Evolutionary conservation across 2,113 vertebrate genomes (phyloP), one percentile per base, ranked within the genome.

Genomic region (Pollachius pollachius): DNA sequence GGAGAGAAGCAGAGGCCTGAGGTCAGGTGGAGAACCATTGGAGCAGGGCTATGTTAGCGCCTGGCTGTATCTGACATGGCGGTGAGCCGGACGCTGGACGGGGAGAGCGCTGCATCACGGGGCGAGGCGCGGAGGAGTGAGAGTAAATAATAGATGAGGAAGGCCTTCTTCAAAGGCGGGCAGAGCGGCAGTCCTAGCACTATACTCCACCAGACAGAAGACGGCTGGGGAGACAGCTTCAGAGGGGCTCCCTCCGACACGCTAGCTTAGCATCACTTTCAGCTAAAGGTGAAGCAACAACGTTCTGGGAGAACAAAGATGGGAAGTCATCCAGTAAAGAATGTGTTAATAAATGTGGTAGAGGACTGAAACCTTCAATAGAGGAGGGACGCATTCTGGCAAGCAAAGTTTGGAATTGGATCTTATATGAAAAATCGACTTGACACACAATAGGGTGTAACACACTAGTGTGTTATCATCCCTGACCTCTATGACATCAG

Each of bases 141-240:
- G 72, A 48, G 66, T 81, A 25, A 86, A 87, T 88, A 86, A 88
- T 85, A 80, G 71, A 89, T 88, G 52, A 64, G 59, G 70, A 61
- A 65, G 61, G 63, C 76, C 71, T 65, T 73, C 71, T 65, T 71
- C 76, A 88, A 87, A 84, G 67, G 70, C 62, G 58, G 0, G 37
- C 68, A 56, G 72, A 86, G 64, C 63, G 78, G 71, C 65, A 83
- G 69, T 69, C 69, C 65, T 74, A 21, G 8, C 23, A n/a, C 17
- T 41, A 15, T 21, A 34, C 63, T 57, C 65, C 6, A 34, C 41
- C 54, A 48, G 58, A 34, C 15, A 25, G 18, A 23, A 8, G 18
- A 52, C 6, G n/a, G 13, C 30, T 34, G 30, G 17, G n/a, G 15
- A 5, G 17, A 57, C 15, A 57, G n/a, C 54, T 57, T 57, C 5